A percentile compares a stretch with the other conserved stretches of the same genome.
phyloP scores from a whole-genome alignment of 2,797 vertebrate species.

The Adrianichthys oophorus region DNA sequence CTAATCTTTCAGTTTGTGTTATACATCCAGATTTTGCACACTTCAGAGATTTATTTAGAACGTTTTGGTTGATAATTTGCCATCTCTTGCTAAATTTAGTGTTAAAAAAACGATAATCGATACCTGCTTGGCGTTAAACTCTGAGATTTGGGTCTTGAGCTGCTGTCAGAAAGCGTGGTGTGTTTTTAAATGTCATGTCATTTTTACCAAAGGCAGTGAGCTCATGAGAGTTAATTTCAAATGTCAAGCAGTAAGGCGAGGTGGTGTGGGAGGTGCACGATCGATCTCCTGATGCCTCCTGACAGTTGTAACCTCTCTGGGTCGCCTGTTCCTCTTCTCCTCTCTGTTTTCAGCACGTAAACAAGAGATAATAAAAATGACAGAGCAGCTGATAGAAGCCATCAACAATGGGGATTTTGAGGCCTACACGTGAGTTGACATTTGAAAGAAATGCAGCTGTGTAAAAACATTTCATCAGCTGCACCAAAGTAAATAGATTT shows the following conservation, averaged over 20 bases:
- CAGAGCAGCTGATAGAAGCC: slow-evolving; percentile 97
- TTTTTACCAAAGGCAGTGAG: background rate
- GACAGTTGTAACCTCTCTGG: slow-evolving; percentile 17
- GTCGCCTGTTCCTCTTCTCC: background rate
- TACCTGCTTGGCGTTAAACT: background rate
- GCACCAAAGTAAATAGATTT: no score
- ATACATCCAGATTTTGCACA: background rate
- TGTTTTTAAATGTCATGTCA: background rate
- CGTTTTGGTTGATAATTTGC: background rate
- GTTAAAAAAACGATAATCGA: background rate
- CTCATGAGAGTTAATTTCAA: slow-evolving; percentile 17
- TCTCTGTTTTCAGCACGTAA: slow-evolving; percentile 85
- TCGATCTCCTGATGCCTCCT: slow-evolving; percentile 7
- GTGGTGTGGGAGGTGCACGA: background rate
- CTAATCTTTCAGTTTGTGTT: background rate
- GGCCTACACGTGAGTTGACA: slow-evolving; percentile 92
- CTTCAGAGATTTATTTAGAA: background rate
- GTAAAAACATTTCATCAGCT: no score
- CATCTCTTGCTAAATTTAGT: background rate
- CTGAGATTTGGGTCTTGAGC: background rate
- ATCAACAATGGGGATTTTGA: slow-evolving; percentile 99
- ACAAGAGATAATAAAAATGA: slow-evolving; percentile 99
- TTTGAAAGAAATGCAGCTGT: no score
- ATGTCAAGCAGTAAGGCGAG: slow-evolving; percentile 29
- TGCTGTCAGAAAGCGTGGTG: background rate